A percentile compares a stretch with the other conserved stretches of the same genome.
Evolutionary conservation across 2,797 vertebrate genomes (phyloP).

Genomic region (Acipenser ruthenus): DNA sequence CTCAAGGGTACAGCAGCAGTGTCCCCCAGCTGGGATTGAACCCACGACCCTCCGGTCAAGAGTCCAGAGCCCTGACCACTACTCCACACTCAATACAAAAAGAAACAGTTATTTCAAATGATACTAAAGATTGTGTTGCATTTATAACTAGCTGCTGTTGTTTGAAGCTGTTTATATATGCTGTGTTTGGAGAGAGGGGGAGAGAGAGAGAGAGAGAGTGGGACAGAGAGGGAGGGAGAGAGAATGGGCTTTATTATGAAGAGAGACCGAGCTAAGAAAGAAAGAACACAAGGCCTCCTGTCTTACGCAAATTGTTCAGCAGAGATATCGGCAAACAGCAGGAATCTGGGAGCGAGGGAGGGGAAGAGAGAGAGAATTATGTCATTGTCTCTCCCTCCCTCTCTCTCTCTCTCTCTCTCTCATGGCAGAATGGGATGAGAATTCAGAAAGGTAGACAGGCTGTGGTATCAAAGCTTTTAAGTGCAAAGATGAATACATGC

Average conservation of each 20-base stretch:
- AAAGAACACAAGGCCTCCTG: conserved; percentile 37
- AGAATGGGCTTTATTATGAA: conserved; percentile 33
- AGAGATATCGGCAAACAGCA: no score
- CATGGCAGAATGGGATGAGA: no score
- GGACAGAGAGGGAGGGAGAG: conserved; percentile 9
- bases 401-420: neutral
- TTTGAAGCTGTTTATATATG: neutral
- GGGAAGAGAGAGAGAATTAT: conserved; percentile 6
- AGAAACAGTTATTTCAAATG: conserved; percentile 1
- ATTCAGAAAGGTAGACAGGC: neutral
- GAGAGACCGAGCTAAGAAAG: no score
- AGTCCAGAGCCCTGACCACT: no score
- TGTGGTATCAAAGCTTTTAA: no score
- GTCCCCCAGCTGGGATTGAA: no score
- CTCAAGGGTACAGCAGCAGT: no score
- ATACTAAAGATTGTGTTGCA: neutral
- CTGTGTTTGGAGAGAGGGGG: neutral
- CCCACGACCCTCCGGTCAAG: no score
- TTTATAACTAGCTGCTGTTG: conserved; percentile 13
- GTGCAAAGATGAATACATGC: no score
- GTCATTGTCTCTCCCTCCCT: neutral
- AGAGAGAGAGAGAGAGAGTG: conserved; percentile 23
- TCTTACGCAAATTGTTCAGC: conserved; percentile 11
- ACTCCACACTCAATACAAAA: no score
- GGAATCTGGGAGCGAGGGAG: neutral